Evolutionary conservation across 1,140 invertebrate genomes (phyloP).

Genomic region (Drosophila sturtevanti): DNA sequence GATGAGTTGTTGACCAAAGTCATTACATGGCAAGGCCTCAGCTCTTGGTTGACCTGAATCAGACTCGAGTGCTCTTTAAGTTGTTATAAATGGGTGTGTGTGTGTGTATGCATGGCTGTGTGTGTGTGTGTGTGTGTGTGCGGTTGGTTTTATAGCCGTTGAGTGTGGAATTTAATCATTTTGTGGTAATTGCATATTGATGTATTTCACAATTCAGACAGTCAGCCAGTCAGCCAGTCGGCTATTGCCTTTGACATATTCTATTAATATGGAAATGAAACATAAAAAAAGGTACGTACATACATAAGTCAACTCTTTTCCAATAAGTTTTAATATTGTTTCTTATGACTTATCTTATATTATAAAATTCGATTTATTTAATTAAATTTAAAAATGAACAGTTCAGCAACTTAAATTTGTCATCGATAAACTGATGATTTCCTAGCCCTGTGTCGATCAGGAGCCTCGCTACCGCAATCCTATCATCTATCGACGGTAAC

Average conservation of each 20-base stretch:
- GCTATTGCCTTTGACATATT: not conserved
- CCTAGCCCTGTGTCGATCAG: no score
- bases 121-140: slow-evolving; percentile 26
- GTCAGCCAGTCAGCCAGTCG: not conserved
- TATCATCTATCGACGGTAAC: no score
- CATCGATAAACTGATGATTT: no score
- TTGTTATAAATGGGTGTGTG: slow-evolving; percentile 21
- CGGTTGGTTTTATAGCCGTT: slow-evolving; percentile 25
- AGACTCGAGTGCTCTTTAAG: slow-evolving; percentile 46
- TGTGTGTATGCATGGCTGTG: not conserved
- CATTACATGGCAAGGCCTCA: slow-evolving; percentile 59
- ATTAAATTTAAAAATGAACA: no score
- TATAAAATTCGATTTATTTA: no score
- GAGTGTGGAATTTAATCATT: slow-evolving; percentile 32
- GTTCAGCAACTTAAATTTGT: no score
- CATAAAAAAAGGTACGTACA: no score
- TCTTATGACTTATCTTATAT: no score
- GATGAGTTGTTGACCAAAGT: slow-evolving; percentile 80
- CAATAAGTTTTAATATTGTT: no score
- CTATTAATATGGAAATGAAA: not conserved
- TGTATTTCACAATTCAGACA: slow-evolving; percentile 30
- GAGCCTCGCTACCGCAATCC: no score
- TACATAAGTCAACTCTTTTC: no score
- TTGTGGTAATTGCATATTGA: slow-evolving; percentile 39
- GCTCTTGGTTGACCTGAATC: slow-evolving; percentile 51